phyloP scores from a whole-genome alignment of 2,888 invertebrate species.

The Ichneumoninae sp. region DNA sequence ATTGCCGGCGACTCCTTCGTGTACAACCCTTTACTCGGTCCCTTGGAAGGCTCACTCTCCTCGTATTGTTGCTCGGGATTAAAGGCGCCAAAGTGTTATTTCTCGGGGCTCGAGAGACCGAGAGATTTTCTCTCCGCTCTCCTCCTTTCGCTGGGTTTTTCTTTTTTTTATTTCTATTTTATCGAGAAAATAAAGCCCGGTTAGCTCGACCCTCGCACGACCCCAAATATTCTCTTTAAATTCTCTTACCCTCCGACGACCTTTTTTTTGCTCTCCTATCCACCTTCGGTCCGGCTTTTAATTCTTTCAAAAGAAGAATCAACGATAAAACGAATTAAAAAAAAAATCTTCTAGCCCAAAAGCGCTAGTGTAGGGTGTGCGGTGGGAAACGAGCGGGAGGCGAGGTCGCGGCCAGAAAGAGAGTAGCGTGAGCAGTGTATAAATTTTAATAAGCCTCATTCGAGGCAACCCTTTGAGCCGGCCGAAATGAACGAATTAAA shows the following conservation, averaged over 20 bases:
- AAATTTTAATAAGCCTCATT: constrained; percentile 83
- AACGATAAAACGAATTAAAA: neutral
- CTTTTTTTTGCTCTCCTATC: neutral
- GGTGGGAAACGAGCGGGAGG: constrained; percentile 53
- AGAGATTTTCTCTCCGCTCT: constrained; percentile 57
- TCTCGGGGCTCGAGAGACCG: constrained; percentile 72
- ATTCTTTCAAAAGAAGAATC: constrained; percentile 7
- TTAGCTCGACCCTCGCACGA: constrained; percentile 58
- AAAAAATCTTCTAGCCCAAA: neutral
- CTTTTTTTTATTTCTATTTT: constrained; percentile 45
- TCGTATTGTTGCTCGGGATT: constrained; percentile 81
- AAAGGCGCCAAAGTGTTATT: constrained; percentile 81
- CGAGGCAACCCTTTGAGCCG: constrained; percentile 81
- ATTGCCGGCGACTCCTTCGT: constrained; percentile 57
- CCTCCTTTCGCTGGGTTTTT: constrained; percentile 8
- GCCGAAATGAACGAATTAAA: constrained; percentile 84
- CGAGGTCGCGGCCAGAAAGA: constrained; percentile 62
- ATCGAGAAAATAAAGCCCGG: constrained; percentile 58
- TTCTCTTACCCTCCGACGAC: constrained; percentile 22
- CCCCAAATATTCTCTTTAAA: constrained; percentile 39
- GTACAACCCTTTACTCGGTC: constrained; percentile 73
- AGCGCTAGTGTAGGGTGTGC: neutral
- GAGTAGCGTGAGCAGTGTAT: constrained; percentile 73
- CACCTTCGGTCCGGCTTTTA: neutral
- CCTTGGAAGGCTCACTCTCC: constrained; percentile 64